Evolutionary conservation across 2,797 vertebrate genomes (phyloP), one percentile per base, ranked within the genome.

Genomic region (Tauraco hartlaubi): DNA sequence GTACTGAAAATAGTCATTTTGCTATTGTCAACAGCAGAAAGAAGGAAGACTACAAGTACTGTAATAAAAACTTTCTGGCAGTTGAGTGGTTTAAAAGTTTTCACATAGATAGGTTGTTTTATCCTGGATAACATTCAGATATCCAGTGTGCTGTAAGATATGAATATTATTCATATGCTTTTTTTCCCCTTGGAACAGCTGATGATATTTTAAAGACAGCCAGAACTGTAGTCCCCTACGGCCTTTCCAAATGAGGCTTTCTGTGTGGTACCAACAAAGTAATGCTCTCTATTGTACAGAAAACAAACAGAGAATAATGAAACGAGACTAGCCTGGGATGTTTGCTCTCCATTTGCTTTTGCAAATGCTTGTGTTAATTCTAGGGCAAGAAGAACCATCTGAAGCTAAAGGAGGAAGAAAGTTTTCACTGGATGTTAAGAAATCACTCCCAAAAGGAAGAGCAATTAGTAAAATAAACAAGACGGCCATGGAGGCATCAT

Each of bases 171-270:
- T 84, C 9, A 7, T 58, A 48, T 4, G 28, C 9, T 28, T 62
- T 62, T 35, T 29, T 1, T 5, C 22, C 25, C 20, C 4, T 39
- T 69, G 20, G 58, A 83, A 63, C 28, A 72, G 37, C n/a, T 88
- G 81, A 81, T 79, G 71, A 33, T 91, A 75, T 92, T 93, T 93
- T 81, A 85, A 64, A 86, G 76, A 44, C 55, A 85, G 48, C 8
- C 43, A 80, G 69, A 73, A 58, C 39, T 55, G 20, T 83, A 49
- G 26, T 67, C 5, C 17, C 78, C 78, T 55, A 31, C 0, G 2
- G 85, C 69, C 55, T 19, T 84, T 93, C 55, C 67, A 71, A 51
- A 64, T 37, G 80, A 88, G 35, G 35, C 43, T 68, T 75, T 93
- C 39, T 48, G 4, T 83, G 54, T 72, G 86, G 69, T 61, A 63